Conservation (phyloP, 2,888 invertebrate genomes). For the Trissoscelio sp. region DNA sequence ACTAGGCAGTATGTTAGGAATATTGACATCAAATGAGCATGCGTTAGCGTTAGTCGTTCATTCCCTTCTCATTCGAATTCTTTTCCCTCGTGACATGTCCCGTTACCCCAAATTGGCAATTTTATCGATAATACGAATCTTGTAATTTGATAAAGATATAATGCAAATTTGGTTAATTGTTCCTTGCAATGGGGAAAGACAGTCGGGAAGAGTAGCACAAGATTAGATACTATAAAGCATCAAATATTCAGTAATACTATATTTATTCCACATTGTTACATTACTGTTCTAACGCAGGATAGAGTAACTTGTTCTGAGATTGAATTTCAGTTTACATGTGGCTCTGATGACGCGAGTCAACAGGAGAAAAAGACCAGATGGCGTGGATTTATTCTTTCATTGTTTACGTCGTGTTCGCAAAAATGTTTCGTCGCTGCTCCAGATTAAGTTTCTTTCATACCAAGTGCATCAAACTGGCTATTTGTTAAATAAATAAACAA, state of each 20-base stretch:
- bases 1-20: conserved; percentile 70
- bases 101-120: conserved; percentile 81
- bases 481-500: too few relatives aligned
- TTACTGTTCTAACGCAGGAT: conserved; percentile 65
- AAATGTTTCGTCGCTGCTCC: conserved; percentile 12
- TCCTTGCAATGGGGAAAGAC: conserved; percentile 74
- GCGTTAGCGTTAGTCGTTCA: conserved; percentile 69
- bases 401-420: conserved; percentile 49
- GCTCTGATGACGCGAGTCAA: conserved; percentile 74
- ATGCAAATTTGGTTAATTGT: conserved; percentile 83
- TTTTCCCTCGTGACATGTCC: conserved; percentile 71
- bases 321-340: conserved; percentile 80
- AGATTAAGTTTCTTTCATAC: too few relatives aligned
- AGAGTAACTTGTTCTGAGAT: conserved; percentile 77
- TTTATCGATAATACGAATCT: conserved; percentile 83
- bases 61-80: conserved; percentile 70
- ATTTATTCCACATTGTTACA: conserved; percentile 42
- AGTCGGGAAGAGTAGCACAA: conserved; percentile 47
- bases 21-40: conserved; percentile 76
- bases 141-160: conserved; percentile 83
- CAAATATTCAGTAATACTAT: conserved; percentile 53
- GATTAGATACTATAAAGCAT: conserved; percentile 61
- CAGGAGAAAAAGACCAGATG: conserved; percentile 72
- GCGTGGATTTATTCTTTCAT: conserved; percentile 70
- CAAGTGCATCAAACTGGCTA: too few relatives aligned